phyloP scores from a whole-genome alignment of 37 sponge, comb jelly and placozoan species.

The Corticium candelabrum region DNA sequence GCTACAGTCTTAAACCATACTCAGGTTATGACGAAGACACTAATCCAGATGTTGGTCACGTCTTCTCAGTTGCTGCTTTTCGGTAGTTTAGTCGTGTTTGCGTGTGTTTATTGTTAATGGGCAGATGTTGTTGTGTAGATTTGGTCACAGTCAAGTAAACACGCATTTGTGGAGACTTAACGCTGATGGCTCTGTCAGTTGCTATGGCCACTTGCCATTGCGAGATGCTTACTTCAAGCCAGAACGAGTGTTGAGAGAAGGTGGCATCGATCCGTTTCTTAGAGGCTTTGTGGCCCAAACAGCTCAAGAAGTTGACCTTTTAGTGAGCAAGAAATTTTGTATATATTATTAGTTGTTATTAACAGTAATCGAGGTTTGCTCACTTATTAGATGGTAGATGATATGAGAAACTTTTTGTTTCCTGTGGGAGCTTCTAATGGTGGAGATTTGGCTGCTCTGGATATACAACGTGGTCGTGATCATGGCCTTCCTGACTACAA shows the following conservation, averaged over 20 bases:
- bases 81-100: conserved; percentile 11
- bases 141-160: conserved; percentile 49
- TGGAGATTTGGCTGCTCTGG: conserved; percentile 60
- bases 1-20: conserved; percentile 35
- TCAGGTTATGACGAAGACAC: conserved; percentile 30
- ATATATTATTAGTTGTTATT: too few relatives aligned
- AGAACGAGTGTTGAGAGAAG: conserved; percentile 30
- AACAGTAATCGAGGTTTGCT: too few relatives aligned
- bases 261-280: conserved; percentile 63
- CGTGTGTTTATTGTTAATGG: not conserved
- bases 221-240: conserved; percentile 43
- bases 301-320: conserved; percentile 1
- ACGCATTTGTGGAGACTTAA: conserved; percentile 22
- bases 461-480: conserved; percentile 84
- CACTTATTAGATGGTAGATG: not conserved
- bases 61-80: conserved; percentile 53
- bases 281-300: conserved; percentile 45
- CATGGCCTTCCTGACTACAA: conserved; percentile 79
- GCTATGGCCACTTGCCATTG: conserved; percentile 31
- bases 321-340: too few relatives aligned
- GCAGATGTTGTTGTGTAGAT: conserved; percentile 14
- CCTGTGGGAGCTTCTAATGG: conserved; percentile 14
- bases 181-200: conserved; percentile 12
- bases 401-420: conserved; percentile 1
- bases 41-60: conserved; percentile 31